Evolutionary conservation across 2,113 vertebrate genomes (phyloP), one percentile per base, ranked within the genome.

Genomic region (Pterocles gutturalis): DNA sequence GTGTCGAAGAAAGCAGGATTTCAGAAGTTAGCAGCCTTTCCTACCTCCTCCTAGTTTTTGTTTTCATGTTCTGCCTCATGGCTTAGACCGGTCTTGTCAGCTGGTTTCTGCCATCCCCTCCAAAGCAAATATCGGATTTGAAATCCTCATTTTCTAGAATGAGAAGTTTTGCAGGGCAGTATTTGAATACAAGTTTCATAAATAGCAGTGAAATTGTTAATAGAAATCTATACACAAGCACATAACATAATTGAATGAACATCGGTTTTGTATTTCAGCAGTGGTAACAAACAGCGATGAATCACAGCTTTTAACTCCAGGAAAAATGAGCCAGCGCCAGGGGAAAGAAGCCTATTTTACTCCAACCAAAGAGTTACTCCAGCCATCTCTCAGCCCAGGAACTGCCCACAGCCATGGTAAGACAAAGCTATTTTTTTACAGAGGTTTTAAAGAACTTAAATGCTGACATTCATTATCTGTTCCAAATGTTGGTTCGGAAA

Each of bases 301-400:
- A 90, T 95, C 98, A 81, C 97, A 98, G 88, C 97, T 98, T 97
- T 88, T 99, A 97, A 99, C 98, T 82, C 98, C 99, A 94, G 99
- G 98, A 97, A 99, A 98, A 96, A 99, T 99, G 99, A 99, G 97
- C 98, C 99, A 99, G 91, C 99, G 99, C 69, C 99, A 99, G 96
- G 99, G 97, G 54, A 99, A 99, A 98, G 99, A 99, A 96, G 97
- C 97, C 60, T 98, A 98, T 88, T 98, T 98, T 80, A 98, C 99
- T 12, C 99, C 99, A 95, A 99, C 97, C 98, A 99, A 98, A 98
- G 99, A 99, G 76, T 96, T 98, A 49, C 94, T 98, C 11, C 98
- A 98, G 36, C 98, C 98, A 3, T 97, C 98, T 70, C 98, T 99
- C 61, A 99, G 99, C 95, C 99, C 99, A 1, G 99, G 99, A 90